phyloP scores from a whole-genome alignment of 2,888 invertebrate species.

The Luffia ferchaultella region DNA sequence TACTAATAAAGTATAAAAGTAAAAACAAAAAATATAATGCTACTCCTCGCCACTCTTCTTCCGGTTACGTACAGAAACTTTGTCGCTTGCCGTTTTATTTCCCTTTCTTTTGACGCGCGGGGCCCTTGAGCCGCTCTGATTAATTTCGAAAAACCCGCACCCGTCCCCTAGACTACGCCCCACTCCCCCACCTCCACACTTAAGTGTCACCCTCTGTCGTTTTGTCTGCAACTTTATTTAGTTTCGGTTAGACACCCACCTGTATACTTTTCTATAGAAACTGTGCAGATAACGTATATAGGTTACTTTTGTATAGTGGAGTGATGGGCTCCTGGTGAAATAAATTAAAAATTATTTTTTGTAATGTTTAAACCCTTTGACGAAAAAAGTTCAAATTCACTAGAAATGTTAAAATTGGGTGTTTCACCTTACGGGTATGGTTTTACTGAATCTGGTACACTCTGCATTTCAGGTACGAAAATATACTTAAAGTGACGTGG shows the following conservation, averaged over 20 bases:
- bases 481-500: too few species aligned
- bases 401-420: too few species aligned
- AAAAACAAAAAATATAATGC: too few species aligned
- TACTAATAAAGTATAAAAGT: too few species aligned
- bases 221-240: conserved; percentile 2
- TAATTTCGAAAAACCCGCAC: conserved; percentile 45
- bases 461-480: too few species aligned
- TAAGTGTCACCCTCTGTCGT: neutral
- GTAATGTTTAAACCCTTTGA: too few species aligned
- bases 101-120: conserved; percentile 64
- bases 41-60: conserved; percentile 22
- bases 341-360: too few species aligned
- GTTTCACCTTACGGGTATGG: too few species aligned
- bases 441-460: too few species aligned
- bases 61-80: conserved; percentile 33
- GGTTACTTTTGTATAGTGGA: conserved; percentile 6
- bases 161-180: conserved; percentile 24
- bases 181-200: conserved; percentile 6
- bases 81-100: conserved; percentile 64
- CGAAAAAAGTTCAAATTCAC: too few species aligned
- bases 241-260: conserved; percentile 7
- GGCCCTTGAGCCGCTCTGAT: conserved; percentile 60
- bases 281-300: neutral
- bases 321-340: conserved; percentile 1
- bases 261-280: conserved; percentile 5